A percentile compares a stretch with the other conserved stretches of the same genome.
These are phyloP conservation scores for Caenorhabditis sulstoni DNA, from an alignment of 2,888 invertebrate species.

Conservation along the genomic window DNA sequence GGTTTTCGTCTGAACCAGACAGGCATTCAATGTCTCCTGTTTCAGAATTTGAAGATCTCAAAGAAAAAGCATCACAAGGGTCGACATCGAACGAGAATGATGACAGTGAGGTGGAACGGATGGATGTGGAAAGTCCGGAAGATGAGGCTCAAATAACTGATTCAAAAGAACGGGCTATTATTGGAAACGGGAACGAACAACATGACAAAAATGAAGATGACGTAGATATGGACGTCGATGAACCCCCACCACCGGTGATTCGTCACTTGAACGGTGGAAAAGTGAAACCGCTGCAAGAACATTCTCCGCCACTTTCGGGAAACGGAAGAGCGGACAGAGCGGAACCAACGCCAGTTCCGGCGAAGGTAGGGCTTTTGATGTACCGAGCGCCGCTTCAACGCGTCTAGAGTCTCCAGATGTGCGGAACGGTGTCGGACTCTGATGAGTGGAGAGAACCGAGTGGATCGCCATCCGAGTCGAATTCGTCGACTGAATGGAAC, in stretches of 20 bases:
- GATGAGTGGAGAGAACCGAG: conserved; percentile 67
- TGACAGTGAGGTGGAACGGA: conserved; percentile 53
- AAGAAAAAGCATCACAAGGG: conserved; percentile 14
- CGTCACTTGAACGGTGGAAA: conserved; percentile 19
- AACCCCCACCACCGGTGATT: background rate
- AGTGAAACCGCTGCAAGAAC: conserved; percentile 37
- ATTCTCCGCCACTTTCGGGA: conserved; percentile 63
- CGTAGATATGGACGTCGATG: conserved; percentile 31
- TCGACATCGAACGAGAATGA: conserved; percentile 21
- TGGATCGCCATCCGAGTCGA: conserved; percentile 71
- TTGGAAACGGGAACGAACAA: conserved; percentile 29
- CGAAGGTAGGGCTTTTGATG: conserved; percentile 54
- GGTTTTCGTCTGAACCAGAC: conserved; percentile 1
- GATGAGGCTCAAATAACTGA: conserved; percentile 49
- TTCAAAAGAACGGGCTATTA: conserved; percentile 11
- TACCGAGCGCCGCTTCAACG: conserved; percentile 3
- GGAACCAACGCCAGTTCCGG: conserved; percentile 65
- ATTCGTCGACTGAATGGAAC: conserved; percentile 70
- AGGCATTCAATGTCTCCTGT: background rate
- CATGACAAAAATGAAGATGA: conserved; percentile 28
- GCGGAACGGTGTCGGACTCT: conserved; percentile 66
- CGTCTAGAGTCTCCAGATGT: conserved; percentile 47
- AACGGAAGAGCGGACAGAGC: conserved; percentile 72
- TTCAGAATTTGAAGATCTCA: conserved; percentile 38
- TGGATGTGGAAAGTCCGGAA: conserved; percentile 53